phyloP scores from a whole-genome alignment of 1,140 invertebrate genomes.

The Diabrotica undecimpunctata region DNA sequence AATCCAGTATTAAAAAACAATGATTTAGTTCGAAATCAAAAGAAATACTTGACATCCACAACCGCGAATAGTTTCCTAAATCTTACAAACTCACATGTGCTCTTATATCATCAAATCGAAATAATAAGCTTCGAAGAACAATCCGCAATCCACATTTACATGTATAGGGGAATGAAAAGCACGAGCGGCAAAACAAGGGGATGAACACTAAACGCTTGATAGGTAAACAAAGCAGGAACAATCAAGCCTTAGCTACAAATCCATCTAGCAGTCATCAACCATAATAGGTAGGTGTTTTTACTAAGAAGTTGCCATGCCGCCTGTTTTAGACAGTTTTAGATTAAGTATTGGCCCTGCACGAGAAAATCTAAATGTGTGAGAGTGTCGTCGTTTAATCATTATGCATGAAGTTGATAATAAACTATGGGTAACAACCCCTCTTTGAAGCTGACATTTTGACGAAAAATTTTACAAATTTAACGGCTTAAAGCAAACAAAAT shows the following conservation, averaged over 20 bases:
- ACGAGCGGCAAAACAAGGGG: slow-evolving; percentile 6
- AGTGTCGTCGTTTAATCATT: no score
- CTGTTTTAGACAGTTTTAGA: slow-evolving; percentile 31
- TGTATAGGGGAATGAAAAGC: slow-evolving; percentile 8
- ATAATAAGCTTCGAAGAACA: slow-evolving; percentile 5
- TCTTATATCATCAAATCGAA: neutral
- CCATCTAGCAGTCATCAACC: slow-evolving; percentile 28
- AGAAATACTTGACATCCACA: no score
- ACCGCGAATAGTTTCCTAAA: no score
- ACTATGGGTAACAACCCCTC: no score
- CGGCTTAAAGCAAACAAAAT: no score
- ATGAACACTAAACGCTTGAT: slow-evolving; percentile 22
- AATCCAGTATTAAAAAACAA: no score
- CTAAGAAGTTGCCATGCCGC: slow-evolving; percentile 12
- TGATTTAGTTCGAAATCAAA: no score
- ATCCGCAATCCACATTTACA: neutral
- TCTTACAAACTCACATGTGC: neutral
- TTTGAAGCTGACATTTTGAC: no score
- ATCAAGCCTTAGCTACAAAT: slow-evolving; percentile 28
- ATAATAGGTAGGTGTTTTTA: slow-evolving; percentile 36
- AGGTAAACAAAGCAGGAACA: slow-evolving; percentile 34
- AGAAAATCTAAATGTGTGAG: no score
- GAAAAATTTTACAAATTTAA: no score
- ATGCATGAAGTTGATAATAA: no score
- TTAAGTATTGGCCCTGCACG: slow-evolving; percentile 26